These are phyloP conservation scores for Opisthocomus hoazin DNA, from an alignment of 2,113 vertebrate genomes.

Conservation along the genomic window DNA sequence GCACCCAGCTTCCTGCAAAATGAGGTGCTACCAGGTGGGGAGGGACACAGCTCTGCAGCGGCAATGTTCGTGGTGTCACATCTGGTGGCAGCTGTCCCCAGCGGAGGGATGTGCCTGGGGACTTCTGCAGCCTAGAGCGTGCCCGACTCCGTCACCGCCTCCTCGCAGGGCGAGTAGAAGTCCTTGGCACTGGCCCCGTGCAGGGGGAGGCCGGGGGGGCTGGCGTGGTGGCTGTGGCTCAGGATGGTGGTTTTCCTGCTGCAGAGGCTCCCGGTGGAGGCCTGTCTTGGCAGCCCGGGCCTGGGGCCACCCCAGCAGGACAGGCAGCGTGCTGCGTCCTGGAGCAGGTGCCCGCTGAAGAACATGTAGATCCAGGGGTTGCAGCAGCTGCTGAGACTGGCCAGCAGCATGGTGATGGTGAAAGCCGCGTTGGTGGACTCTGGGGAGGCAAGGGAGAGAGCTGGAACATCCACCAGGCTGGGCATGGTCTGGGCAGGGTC, in stretches of 20 bases:
- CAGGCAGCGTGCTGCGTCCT: background rate
- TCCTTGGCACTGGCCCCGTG: background rate
- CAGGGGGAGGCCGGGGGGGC: background rate
- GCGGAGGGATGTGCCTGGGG: background rate
- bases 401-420: conserved; percentile 81
- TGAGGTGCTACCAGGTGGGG: background rate
- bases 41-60: background rate
- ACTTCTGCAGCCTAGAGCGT: background rate
- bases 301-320: background rate
- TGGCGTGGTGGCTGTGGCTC: conserved; percentile 35
- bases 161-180: background rate
- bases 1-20: accelerated
- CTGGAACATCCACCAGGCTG: accelerated
- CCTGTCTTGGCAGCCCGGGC: background rate
- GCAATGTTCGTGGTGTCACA: accelerated
- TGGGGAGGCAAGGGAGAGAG: conserved; percentile 16
- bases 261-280: conserved; percentile 67
- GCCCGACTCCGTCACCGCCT: conserved; percentile 25
- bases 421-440: conserved; percentile 73
- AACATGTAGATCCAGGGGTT: conserved; percentile 83
- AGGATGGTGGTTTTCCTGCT: conserved; percentile 68
- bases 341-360: conserved; percentile 73
- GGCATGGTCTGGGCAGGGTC: background rate
- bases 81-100: background rate
- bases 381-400: conserved; percentile 81